A percentile compares a stretch with the other conserved stretches of the same genome.
These are phyloP conservation scores for Rhadina sibilatrix DNA, from an alignment of 2,113 vertebrate genomes.

Conservation along the genomic window DNA sequence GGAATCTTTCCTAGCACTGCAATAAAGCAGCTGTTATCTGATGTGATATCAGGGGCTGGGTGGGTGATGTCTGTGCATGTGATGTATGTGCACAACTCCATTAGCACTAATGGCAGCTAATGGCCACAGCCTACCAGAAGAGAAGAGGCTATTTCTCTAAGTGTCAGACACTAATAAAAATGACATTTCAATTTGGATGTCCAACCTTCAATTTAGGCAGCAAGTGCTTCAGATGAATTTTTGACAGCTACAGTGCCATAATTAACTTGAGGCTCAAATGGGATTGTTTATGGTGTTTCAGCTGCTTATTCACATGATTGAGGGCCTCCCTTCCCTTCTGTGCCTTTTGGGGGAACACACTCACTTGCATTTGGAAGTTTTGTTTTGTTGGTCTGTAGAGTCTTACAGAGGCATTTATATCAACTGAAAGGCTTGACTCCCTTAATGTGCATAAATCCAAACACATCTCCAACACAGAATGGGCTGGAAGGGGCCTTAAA, in stretches of 20 bases:
- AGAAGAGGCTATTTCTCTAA: conserved; percentile 18
- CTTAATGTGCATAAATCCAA: neutral
- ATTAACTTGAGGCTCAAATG: conserved; percentile 26
- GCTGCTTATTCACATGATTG: neutral
- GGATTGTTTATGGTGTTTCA: conserved; percentile 26
- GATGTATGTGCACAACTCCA: conserved; percentile 26
- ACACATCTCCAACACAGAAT: neutral
- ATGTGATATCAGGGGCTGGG: neutral
- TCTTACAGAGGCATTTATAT: neutral
- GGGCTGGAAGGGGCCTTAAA: neutral
- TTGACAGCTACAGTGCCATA: conserved; percentile 35
- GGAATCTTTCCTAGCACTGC: neutral
- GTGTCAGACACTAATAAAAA: conserved; percentile 49
- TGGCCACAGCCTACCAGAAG: neutral
- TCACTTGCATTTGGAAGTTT: neutral
- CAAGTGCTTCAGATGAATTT: conserved; percentile 15
- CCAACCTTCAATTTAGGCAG: conserved; percentile 51
- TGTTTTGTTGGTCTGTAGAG: neutral
- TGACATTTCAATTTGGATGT: conserved; percentile 46
- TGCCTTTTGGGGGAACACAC: neutral
- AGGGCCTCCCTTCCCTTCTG: neutral
- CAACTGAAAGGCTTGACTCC: neutral
- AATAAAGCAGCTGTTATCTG: neutral
- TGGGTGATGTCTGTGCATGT: neutral
- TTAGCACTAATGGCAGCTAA: conserved; percentile 54